Conservation (phyloP, 2,888 invertebrate species). For the Cataglyphis rosenhaueri region DNA sequence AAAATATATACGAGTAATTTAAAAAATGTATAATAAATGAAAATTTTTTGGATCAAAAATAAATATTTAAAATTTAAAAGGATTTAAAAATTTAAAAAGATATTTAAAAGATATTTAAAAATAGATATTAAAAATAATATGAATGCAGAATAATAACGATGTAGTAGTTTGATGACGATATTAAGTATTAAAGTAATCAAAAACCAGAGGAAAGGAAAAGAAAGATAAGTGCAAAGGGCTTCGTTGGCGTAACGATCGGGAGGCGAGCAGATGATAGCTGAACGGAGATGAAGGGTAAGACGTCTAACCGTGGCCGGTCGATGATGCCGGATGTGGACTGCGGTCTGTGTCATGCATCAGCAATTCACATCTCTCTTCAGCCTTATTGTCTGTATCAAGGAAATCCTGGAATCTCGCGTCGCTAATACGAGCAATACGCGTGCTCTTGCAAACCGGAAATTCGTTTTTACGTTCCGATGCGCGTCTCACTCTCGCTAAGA, state of each 20-base stretch:
- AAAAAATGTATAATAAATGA: neutral
- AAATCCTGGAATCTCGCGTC: constrained; percentile 70
- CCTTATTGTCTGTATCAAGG: constrained; percentile 74
- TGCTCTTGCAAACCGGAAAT: constrained; percentile 55
- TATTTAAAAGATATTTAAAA: too few species aligned
- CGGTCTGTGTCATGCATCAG: constrained; percentile 85
- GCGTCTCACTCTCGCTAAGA: constrained; percentile 2
- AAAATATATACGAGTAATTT: neutral
- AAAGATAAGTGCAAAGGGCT: constrained; percentile 23
- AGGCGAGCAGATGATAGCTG: constrained; percentile 67
- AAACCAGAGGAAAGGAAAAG: neutral
- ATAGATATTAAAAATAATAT: neutral
- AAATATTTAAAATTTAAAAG: neutral
- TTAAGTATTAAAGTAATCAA: constrained; percentile 20
- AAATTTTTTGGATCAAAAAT: neutral
- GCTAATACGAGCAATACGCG: constrained; percentile 11
- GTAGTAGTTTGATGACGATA: constrained; percentile 3
- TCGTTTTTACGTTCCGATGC: constrained; percentile 56
- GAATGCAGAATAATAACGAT: neutral
- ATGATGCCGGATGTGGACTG: constrained; percentile 84
- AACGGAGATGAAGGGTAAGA: constrained; percentile 70
- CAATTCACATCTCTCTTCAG: constrained; percentile 73
- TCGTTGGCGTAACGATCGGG: constrained; percentile 72
- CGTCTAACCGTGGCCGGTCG: constrained; percentile 74
- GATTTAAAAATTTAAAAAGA: too few species aligned